phyloP scores from a whole-genome alignment of 2,113 vertebrate genomes.

The Hydropotes inermis region DNA sequence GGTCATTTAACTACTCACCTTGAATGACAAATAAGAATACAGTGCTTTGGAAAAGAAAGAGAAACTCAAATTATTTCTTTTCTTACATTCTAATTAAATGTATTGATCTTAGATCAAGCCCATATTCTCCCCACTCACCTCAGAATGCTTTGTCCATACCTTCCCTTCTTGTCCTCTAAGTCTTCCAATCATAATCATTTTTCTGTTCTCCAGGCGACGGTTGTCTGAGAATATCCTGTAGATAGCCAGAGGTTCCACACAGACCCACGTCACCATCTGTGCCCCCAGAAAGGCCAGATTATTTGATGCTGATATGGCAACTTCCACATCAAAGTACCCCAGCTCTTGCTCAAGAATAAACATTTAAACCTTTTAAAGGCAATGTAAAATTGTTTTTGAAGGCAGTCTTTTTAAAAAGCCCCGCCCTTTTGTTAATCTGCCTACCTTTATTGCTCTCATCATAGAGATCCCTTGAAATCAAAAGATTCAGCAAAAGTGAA shows the following conservation, averaged over 20 bases:
- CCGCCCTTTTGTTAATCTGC: not conserved
- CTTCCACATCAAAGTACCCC: constrained; percentile 34
- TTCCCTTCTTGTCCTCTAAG: not conserved
- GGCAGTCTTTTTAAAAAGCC: constrained; percentile 1
- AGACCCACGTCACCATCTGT: not conserved
- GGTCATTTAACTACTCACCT: not conserved
- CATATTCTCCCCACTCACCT: not conserved
- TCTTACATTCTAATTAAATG: constrained; percentile 15
- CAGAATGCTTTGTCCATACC: not conserved
- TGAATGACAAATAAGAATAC: not conserved
- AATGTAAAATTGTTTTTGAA: constrained; percentile 23
- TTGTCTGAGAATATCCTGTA: not conserved
- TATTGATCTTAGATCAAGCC: not conserved
- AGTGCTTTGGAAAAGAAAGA: not conserved
- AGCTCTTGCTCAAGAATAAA: constrained; percentile 40
- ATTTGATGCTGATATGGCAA: not conserved
- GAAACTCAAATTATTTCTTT: constrained; percentile 7
- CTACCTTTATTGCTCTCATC: not conserved
- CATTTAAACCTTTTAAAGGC: not conserved
- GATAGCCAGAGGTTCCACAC: not conserved
- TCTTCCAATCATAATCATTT: not conserved
- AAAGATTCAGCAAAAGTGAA: not conserved
- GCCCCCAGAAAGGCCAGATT: not conserved
- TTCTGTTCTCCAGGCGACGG: not conserved
- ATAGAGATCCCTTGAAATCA: not conserved